phyloP scores from a whole-genome alignment of 2,113 vertebrate species.

The Hucho hucho region DNA sequence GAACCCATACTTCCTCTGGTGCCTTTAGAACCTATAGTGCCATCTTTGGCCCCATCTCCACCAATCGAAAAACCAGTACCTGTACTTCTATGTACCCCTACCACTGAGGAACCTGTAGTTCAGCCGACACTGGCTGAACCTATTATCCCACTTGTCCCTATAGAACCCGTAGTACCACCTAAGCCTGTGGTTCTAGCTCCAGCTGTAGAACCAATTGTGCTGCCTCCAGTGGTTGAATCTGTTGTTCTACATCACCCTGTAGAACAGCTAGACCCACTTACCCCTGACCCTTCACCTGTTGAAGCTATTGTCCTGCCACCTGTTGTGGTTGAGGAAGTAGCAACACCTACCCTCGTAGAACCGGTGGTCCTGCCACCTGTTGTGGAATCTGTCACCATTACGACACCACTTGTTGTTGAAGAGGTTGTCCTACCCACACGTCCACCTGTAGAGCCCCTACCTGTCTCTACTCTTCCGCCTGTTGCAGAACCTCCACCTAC shows the following conservation, averaged over 20 bases:
- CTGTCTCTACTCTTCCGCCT: not conserved
- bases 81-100: no score
- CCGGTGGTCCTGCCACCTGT: not conserved
- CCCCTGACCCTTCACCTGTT: not conserved
- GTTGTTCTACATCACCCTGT: not conserved
- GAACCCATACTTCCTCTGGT: no score
- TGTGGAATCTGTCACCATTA: not conserved
- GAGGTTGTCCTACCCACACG: not conserved
- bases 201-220: not conserved
- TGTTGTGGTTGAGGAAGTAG: not conserved
- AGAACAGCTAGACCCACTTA: not conserved
- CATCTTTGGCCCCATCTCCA: no score
- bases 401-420: constrained; percentile 18
- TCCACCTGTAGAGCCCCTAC: not conserved
- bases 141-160: constrained; percentile 4
- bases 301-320: not conserved
- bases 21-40: no score
- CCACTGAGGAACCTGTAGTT: not conserved
- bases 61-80: no score
- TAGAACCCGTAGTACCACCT: constrained; percentile 14
- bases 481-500: not conserved
- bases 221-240: constrained; percentile 21
- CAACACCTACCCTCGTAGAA: not conserved
- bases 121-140: not conserved
- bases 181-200: not conserved